Conservation (phyloP, 2,113 vertebrate species). For the Narcine bancroftii region DNA sequence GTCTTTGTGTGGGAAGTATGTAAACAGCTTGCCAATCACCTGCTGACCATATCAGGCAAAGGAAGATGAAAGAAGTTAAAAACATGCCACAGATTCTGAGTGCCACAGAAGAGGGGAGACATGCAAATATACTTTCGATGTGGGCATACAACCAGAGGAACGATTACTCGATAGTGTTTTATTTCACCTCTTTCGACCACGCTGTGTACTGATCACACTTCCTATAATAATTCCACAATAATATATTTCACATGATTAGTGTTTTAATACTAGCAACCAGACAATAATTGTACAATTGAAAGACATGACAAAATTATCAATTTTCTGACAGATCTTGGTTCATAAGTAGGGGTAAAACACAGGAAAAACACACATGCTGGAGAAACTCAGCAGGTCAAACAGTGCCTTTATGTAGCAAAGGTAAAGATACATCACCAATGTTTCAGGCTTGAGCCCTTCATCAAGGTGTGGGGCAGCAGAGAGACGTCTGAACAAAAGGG, state of each 20-base stretch:
- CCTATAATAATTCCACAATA: background rate
- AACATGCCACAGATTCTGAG: background rate
- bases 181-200: background rate
- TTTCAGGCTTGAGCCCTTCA: too few relatives aligned
- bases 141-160: background rate
- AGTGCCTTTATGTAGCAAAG: too few relatives aligned
- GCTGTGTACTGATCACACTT: too few relatives aligned
- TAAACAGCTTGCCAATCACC: background rate
- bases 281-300: background rate
- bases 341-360: too few relatives aligned
- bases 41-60: background rate
- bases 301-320: background rate
- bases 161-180: background rate
- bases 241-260: background rate
- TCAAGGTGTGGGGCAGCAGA: too few relatives aligned
- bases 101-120: background rate
- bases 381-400: too few relatives aligned
- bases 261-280: background rate
- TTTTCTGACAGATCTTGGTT: background rate
- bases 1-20: background rate
- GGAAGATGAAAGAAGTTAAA: background rate
- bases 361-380: too few relatives aligned
- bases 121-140: too few relatives aligned
- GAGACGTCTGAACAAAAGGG: too few relatives aligned
- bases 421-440: too few relatives aligned